A percentile compares a stretch with the other conserved stretches of the same genome.
phyloP scores from a whole-genome alignment of 2,888 invertebrate species.

The Acholoe squamosa region DNA sequence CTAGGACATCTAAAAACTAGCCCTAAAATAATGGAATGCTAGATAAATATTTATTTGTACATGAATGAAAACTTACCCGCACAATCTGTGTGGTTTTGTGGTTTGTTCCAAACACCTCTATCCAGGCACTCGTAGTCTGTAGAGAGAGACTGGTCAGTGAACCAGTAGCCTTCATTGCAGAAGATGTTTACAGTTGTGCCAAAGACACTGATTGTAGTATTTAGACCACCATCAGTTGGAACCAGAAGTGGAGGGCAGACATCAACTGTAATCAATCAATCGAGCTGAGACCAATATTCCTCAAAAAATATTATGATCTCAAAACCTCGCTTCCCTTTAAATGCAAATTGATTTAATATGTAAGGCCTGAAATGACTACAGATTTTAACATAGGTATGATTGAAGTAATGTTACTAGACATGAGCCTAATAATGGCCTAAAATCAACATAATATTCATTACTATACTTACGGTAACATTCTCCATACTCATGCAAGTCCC shows the following conservation, averaged over 20 bases:
- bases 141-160: not conserved
- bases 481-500: not conserved
- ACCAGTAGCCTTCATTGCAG: not conserved
- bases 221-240: not conserved
- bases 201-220: not conserved
- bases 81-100: not conserved
- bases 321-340: too few species aligned
- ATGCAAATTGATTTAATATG: too few species aligned
- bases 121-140: not conserved
- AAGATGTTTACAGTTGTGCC: not conserved
- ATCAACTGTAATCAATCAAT: slow-evolving; percentile 30
- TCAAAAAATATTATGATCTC: too few species aligned
- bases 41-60: not conserved
- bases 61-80: not conserved
- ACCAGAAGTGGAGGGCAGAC: slow-evolving; percentile 9
- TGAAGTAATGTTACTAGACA: too few species aligned
- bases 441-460: too few species aligned
- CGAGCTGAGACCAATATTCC: too few species aligned
- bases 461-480: not conserved
- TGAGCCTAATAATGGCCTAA: too few species aligned
- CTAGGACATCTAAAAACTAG: too few species aligned
- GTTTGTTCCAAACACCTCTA: not conserved
- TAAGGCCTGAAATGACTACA: too few species aligned
- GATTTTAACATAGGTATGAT: too few species aligned
- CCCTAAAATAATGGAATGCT: too few species aligned